Conservation (phyloP, 2,113 vertebrate species). For the Marmota flaviventris region DNA sequence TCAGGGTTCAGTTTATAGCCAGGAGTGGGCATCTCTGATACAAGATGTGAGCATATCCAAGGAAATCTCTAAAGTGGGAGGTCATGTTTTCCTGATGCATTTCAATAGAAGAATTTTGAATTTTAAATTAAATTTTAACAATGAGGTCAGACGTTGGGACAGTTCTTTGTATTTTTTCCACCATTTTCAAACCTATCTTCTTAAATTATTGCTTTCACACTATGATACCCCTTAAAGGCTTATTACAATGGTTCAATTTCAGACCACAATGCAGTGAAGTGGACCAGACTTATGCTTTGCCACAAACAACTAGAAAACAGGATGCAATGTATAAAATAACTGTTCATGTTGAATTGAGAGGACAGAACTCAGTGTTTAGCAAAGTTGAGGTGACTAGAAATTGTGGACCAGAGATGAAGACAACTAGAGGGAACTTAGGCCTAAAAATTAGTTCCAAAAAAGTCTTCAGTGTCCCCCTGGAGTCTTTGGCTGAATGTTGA, state of each 20-base stretch:
- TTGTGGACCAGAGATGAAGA: background rate
- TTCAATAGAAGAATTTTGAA: background rate
- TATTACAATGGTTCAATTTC: background rate
- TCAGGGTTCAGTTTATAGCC: background rate
- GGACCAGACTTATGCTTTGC: background rate
- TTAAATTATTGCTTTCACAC: background rate
- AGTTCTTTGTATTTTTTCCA: background rate
- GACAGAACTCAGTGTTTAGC: background rate
- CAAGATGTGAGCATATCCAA: background rate
- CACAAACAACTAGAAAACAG: background rate
- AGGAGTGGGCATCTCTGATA: background rate
- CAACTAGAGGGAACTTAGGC: background rate
- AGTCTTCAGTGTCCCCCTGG: background rate
- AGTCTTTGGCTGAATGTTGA: background rate
- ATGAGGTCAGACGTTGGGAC: background rate
- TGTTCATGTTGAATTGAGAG: background rate
- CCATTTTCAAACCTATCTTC: background rate
- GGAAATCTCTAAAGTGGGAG: background rate
- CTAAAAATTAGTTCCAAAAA: background rate
- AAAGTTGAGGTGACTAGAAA: background rate
- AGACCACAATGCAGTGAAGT: background rate
- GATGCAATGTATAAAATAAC: background rate
- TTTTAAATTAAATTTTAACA: background rate
- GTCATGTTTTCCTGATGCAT: background rate
- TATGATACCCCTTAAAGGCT: background rate